phyloP scores from a whole-genome alignment of 2,888 invertebrate species.

The Dexiosoma caninum region DNA sequence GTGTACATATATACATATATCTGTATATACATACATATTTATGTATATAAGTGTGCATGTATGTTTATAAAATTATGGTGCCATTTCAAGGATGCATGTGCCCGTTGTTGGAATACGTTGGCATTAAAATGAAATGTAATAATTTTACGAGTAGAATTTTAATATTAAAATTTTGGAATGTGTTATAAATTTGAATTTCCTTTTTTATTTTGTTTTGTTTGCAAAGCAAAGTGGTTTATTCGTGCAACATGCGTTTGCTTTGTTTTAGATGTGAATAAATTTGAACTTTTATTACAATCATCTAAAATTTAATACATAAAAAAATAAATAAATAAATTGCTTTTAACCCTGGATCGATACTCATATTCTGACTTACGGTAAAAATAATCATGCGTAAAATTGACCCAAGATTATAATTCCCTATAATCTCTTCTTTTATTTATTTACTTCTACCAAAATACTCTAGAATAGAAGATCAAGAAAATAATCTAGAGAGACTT shows the following conservation, averaged over 20 bases:
- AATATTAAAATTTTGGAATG: conserved; percentile 73
- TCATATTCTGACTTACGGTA: too few species aligned
- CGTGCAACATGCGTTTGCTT: background rate
- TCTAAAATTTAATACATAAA: too few species aligned
- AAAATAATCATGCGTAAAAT: too few species aligned
- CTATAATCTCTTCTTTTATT: too few species aligned
- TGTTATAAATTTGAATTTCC: conserved; percentile 69
- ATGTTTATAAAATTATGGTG: conserved; percentile 1
- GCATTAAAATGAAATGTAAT: conserved; percentile 75
- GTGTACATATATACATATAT: background rate
- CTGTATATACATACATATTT: background rate
- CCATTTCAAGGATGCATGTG: conserved; percentile 22
- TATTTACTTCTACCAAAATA: too few species aligned
- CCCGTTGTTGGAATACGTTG: conserved; percentile 50
- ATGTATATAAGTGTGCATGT: background rate
- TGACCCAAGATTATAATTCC: too few species aligned
- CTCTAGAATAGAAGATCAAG: too few species aligned
- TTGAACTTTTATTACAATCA: too few species aligned
- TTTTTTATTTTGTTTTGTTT: background rate
- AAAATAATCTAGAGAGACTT: too few species aligned
- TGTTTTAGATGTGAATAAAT: background rate
- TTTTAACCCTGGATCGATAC: too few species aligned
- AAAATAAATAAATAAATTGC: too few species aligned
- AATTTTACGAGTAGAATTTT: conserved; percentile 74
- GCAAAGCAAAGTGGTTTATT: conserved; percentile 21